A percentile compares a stretch with the other conserved stretches of the same genome.
Evolutionary conservation across 2,888 invertebrate genomes (phyloP).

Genomic region (Seira sanloemensis): DNA sequence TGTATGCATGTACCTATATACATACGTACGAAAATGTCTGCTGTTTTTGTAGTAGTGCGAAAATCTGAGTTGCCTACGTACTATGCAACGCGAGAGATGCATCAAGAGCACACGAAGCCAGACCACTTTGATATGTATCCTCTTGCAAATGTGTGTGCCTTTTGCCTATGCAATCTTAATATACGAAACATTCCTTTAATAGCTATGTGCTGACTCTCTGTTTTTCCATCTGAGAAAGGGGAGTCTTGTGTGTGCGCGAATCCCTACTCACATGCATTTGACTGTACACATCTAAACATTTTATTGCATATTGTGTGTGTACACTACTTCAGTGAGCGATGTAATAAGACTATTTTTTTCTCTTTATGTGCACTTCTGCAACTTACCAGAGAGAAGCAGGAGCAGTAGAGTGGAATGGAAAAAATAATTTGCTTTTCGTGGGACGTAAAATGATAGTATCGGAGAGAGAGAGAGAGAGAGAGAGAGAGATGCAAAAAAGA

Average conservation of each 20-base stretch:
- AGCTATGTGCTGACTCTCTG: no score
- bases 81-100: constrained; percentile 11
- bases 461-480: not conserved
- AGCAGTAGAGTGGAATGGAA: constrained; percentile 11
- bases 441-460: constrained; percentile 22
- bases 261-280: constrained; percentile 6
- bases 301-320: constrained; percentile 4
- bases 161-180: not conserved
- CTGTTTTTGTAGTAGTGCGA: constrained; percentile 2
- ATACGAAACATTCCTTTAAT: constrained; percentile 9
- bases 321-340: not conserved
- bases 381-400: constrained; percentile 5
- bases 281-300: not conserved
- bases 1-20: not conserved
- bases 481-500: constrained; percentile 25
- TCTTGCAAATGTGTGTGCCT: no score
- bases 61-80: not conserved
- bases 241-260: not conserved
- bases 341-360: constrained; percentile 8
- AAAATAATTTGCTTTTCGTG: not conserved
- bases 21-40: constrained; percentile 10
- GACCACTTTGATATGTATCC: constrained; percentile 14
- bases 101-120: constrained; percentile 13
- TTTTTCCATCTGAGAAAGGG: not conserved
- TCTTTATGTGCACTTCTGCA: constrained; percentile 4